A percentile compares a stretch with the other conserved stretches of the same genome.
Evolutionary conservation across 2,888 invertebrate genomes (phyloP).

Genomic region (Serrognathus titanus): DNA sequence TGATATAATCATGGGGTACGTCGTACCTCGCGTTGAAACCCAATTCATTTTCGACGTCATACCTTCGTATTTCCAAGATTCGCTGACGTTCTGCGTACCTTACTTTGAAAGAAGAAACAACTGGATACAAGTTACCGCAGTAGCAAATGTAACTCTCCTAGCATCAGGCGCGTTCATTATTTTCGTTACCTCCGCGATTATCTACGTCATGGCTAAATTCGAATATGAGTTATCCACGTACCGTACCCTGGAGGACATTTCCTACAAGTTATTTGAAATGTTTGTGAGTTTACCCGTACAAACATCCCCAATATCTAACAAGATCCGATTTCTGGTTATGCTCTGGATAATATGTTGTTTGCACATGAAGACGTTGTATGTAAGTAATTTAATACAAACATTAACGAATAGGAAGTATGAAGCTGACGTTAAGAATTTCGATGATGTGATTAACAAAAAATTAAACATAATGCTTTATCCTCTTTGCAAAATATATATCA

Average conservation of each 20-base stretch:
- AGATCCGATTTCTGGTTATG: conserved; percentile 28
- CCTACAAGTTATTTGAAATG: conserved; percentile 17
- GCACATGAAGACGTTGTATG: conserved; percentile 31
- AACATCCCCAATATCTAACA: conserved; percentile 27
- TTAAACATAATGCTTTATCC: conserved; percentile 29
- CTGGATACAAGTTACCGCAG: conserved; percentile 29
- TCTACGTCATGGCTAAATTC: conserved; percentile 5
- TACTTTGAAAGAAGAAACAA: conserved; percentile 31
- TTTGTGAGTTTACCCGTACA: conserved; percentile 27
- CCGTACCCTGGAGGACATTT: not conserved
- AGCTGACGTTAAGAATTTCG: conserved; percentile 30
- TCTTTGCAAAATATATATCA: conserved; percentile 27
- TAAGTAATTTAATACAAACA: conserved; percentile 33
- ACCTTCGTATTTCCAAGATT: conserved; percentile 37
- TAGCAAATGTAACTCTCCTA: conserved; percentile 21
- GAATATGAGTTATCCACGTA: not conserved
- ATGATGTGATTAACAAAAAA: conserved; percentile 31
- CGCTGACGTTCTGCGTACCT: conserved; percentile 41
- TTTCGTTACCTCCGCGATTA: conserved; percentile 4
- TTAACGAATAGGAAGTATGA: conserved; percentile 30
- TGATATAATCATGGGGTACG: conserved; percentile 40
- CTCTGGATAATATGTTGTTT: conserved; percentile 31
- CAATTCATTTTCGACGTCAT: conserved; percentile 36
- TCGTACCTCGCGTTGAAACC: conserved; percentile 34
- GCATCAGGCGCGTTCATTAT: conserved; percentile 14